Evolutionary conservation across 2,888 invertebrate genomes (phyloP).

Genomic region (Pantelozetes paolii): DNA sequence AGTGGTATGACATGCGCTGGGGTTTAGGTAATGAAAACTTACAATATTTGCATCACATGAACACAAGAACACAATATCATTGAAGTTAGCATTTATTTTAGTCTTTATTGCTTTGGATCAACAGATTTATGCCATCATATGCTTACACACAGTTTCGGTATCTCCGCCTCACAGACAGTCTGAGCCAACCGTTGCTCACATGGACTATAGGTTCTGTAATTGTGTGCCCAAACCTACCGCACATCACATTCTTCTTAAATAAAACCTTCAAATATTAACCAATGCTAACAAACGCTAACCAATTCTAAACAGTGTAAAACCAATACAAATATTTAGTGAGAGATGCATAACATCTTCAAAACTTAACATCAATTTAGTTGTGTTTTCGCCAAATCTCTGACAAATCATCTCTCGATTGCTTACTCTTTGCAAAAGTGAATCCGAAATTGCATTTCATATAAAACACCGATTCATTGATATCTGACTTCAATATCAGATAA

Average conservation of each 20-base stretch:
- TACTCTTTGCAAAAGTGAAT: background rate
- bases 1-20: slow-evolving; percentile 15
- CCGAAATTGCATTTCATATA: background rate
- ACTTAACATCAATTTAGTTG: background rate
- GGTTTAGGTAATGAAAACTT: background rate
- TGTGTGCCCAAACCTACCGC: slow-evolving; percentile 10
- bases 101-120: background rate
- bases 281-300: slow-evolving; percentile 15
- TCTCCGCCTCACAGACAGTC: slow-evolving; percentile 22
- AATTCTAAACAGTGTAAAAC: no score
- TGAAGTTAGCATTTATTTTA: slow-evolving; percentile 25
- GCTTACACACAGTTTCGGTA: background rate
- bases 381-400: slow-evolving; percentile 11
- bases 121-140: background rate
- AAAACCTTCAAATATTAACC: slow-evolving; percentile 20
- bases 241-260: slow-evolving; percentile 27
- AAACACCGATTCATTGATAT: background rate
- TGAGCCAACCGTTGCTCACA: slow-evolving; percentile 28
- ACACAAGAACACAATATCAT: slow-evolving; percentile 21
- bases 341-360: slow-evolving; percentile 18
- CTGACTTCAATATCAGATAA: background rate
- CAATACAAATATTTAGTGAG: slow-evolving; percentile 3
- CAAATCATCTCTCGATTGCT: background rate
- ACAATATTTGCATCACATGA: slow-evolving; percentile 21
- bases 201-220: slow-evolving; percentile 17